Conservation (phyloP, 2,113 vertebrate species). For the Cervus canadensis region DNA sequence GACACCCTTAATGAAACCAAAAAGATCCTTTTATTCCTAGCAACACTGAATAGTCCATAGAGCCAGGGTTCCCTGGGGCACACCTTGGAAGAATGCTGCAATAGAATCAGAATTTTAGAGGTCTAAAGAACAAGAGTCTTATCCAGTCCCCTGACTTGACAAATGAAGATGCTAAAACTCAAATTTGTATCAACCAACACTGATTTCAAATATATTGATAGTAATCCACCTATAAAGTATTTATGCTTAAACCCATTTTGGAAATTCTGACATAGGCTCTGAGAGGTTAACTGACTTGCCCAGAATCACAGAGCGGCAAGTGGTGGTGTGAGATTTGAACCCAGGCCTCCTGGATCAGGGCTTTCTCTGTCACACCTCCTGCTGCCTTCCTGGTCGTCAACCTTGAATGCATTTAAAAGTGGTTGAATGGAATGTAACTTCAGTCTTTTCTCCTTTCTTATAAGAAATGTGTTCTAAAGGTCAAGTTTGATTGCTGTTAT, state of each 20-base stretch:
- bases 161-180: background rate
- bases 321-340: background rate
- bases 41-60: background rate
- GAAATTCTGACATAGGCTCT: background rate
- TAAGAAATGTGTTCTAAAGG: background rate
- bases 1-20: background rate
- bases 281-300: background rate
- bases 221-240: background rate
- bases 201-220: constrained; percentile 1
- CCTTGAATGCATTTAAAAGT: background rate
- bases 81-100: background rate
- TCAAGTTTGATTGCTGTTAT: background rate
- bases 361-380: background rate
- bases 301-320: background rate
- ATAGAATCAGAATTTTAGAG: background rate
- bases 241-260: background rate
- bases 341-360: background rate
- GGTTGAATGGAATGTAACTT: background rate
- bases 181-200: background rate
- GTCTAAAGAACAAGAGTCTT: background rate
- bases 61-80: background rate
- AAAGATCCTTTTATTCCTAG: background rate
- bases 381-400: background rate
- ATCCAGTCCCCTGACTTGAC: background rate
- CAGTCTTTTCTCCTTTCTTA: background rate